Evolutionary conservation across 1,140 invertebrate species (phyloP).

Genomic region (Meloidogyne exigua): DNA sequence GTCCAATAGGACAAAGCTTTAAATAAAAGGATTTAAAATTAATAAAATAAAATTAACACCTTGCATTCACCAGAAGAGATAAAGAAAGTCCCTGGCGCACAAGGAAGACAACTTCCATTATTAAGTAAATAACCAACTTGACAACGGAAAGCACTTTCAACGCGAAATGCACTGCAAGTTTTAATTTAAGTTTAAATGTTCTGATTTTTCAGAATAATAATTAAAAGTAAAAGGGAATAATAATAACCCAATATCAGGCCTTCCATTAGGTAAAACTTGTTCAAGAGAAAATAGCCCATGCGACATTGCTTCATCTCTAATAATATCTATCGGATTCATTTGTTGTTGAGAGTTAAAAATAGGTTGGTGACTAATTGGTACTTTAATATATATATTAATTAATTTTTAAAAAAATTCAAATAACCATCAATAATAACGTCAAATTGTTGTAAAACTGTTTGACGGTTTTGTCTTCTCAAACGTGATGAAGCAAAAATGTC

Average conservation of each 20-base stretch:
- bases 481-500: neutral
- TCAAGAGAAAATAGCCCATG: conserved; percentile 57
- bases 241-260: conserved; percentile 79
- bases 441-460: conserved; percentile 8
- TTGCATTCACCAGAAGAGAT: conserved; percentile 72
- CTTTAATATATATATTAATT: neutral
- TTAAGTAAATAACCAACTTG: conserved; percentile 4
- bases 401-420: neutral
- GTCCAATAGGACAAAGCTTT: conserved; percentile 79
- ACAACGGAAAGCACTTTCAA: conserved; percentile 20
- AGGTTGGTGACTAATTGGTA: neutral
- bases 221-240: neutral
- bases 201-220: too few relatives aligned
- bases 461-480: neutral
- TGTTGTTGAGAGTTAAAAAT: conserved; percentile 1
- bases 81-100: conserved; percentile 85
- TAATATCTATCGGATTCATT: conserved; percentile 45
- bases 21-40: neutral
- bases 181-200: neutral
- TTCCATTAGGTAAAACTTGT: conserved; percentile 77
- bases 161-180: conserved; percentile 10
- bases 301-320: conserved; percentile 57
- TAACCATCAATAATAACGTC: conserved; percentile 20
- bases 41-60: neutral
- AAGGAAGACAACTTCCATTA: conserved; percentile 75